Conservation (phyloP, 2,113 vertebrate genomes). For the Pandion haliaetus region DNA sequence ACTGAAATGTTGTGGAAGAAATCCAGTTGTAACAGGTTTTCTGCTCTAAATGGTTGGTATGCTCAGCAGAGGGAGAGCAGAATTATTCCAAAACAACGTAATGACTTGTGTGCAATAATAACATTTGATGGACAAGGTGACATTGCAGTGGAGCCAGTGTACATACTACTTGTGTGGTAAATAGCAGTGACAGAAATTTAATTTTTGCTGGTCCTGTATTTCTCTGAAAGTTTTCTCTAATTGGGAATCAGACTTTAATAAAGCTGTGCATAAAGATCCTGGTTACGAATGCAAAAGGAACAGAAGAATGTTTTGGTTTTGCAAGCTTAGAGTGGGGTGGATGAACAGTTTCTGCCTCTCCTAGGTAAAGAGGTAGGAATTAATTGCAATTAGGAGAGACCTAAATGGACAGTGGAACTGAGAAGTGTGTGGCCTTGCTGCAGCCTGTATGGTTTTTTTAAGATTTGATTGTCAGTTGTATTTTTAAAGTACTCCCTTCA, state of each 20-base stretch:
- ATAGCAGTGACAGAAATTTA: not conserved
- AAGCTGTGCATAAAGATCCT: not conserved
- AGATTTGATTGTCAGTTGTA: not conserved
- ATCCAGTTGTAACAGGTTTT: conserved; percentile 6
- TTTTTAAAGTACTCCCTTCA: not conserved
- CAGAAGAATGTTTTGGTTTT: not conserved
- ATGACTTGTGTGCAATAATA: not conserved
- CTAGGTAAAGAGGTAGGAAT: not conserved
- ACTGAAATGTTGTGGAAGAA: not conserved
- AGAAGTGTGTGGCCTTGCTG: not conserved
- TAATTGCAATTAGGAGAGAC: not conserved
- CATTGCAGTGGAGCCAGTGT: not conserved
- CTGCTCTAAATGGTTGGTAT: not conserved
- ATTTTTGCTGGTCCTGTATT: not conserved
- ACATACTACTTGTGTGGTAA: not conserved
- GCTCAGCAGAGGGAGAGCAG: not conserved
- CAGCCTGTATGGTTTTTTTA: not conserved
- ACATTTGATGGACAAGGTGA: not conserved
- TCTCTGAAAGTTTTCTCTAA: not conserved
- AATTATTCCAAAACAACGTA: not conserved
- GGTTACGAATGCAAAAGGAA: not conserved
- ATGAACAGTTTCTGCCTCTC: not conserved
- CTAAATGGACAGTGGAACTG: not conserved
- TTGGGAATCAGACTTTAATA: not conserved
- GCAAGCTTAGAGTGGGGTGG: not conserved